Evolutionary conservation across 1,140 invertebrate species (phyloP).

Genomic region (Marisa cornuarietis): DNA sequence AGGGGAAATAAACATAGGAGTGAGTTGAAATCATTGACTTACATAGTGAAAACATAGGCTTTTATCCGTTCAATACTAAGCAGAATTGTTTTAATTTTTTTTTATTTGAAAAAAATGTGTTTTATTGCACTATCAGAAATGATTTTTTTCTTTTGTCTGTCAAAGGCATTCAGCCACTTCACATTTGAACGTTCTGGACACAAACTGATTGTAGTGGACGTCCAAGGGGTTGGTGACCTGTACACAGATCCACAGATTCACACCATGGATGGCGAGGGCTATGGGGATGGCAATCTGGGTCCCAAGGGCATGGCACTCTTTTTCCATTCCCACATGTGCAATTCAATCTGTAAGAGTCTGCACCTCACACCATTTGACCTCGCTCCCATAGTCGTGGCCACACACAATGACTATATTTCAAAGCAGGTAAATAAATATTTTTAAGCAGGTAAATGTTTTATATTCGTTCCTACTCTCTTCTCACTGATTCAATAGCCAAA

Average conservation of each 20-base stretch:
- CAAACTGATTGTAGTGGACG: slow-evolving; percentile 73
- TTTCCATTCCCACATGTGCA: slow-evolving; percentile 73
- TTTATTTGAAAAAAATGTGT: background rate
- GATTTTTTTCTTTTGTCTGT: slow-evolving; percentile 11
- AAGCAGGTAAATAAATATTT: slow-evolving; percentile 43
- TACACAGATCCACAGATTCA: slow-evolving; percentile 76
- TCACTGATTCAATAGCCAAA: no score
- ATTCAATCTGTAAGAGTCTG: slow-evolving; percentile 70
- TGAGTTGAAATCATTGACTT: no score
- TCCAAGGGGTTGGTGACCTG: slow-evolving; percentile 74
- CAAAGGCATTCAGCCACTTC: slow-evolving; percentile 73
- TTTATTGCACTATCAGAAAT: background rate
- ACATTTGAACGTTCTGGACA: slow-evolving; percentile 74
- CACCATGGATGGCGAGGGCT: slow-evolving; percentile 68
- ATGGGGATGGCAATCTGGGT: slow-evolving; percentile 73
- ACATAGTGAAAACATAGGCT: no score
- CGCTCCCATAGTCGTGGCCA: slow-evolving; percentile 60
- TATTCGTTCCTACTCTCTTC: no score
- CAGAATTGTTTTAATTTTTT: no score
- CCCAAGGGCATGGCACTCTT: slow-evolving; percentile 73
- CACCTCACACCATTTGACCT: slow-evolving; percentile 71
- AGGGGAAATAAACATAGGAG: no score
- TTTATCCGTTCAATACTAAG: no score
- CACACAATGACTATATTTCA: slow-evolving; percentile 46
- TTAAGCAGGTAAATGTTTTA: no score